Conservation (phyloP, 2,888 invertebrate genomes). For the Lamellibrachia satsuma region DNA sequence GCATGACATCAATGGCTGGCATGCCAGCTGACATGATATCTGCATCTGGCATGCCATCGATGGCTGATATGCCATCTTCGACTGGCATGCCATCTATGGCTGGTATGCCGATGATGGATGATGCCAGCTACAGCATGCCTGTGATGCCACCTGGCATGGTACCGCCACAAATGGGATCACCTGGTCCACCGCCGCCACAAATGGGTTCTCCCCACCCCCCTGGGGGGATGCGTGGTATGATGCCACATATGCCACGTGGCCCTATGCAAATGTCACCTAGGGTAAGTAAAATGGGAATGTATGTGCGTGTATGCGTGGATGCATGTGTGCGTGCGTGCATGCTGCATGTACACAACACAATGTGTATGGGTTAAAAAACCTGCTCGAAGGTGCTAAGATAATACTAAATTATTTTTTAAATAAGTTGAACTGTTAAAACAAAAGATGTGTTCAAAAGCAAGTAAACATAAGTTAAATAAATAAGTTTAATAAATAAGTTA, state of each 20-base stretch:
- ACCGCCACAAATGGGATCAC: neutral
- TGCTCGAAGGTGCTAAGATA: too few species aligned
- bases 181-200: neutral
- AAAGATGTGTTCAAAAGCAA: too few species aligned
- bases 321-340: too few species aligned
- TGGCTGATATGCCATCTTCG: neutral
- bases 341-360: too few species aligned
- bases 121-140: too few species aligned
- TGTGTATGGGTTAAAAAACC: too few species aligned
- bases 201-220: neutral
- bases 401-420: too few species aligned
- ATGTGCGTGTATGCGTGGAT: too few species aligned
- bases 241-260: neutral
- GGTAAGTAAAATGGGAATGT: neutral
- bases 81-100: neutral
- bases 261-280: neutral
- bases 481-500: too few species aligned
- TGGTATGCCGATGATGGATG: neutral
- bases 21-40: neutral
- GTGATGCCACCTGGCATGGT: neutral
- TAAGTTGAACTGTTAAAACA: too few species aligned
- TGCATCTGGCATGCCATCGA: slow-evolving; percentile 11
- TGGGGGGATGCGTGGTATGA: neutral
- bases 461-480: too few species aligned
- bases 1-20: neutral